These are phyloP conservation scores for Raphicerus campestris DNA, from an alignment of 2,113 vertebrate species.

Conservation along the genomic window DNA sequence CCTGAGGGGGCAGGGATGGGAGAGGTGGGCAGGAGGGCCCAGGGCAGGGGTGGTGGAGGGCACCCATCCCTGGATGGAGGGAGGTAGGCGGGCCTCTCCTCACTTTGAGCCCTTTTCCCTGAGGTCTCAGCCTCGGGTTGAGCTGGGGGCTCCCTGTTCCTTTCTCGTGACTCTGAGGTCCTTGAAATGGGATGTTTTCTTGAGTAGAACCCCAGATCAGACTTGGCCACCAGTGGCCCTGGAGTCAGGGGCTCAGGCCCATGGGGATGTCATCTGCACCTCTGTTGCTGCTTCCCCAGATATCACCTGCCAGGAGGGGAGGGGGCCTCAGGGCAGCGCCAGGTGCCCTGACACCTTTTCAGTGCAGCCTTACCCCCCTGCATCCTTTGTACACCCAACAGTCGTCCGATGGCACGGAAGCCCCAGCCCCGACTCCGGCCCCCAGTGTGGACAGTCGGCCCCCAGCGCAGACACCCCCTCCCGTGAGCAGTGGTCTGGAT, in stretches of 20 bases:
- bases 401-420: conserved; percentile 84
- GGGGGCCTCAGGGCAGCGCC: neutral
- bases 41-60: no score
- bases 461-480: conserved; percentile 46
- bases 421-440: neutral
- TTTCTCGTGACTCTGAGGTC: neutral
- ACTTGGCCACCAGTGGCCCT: neutral
- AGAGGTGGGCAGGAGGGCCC: neutral
- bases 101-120: fast-evolving
- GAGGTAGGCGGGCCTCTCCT: neutral
- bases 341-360: neutral
- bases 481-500: conserved; percentile 85
- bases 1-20: neutral
- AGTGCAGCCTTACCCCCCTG: neutral
- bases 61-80: neutral
- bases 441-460: conserved; percentile 68
- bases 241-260: neutral
- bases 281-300: neutral
- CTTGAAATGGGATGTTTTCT: neutral
- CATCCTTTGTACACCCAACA: conserved; percentile 59
- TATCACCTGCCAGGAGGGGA: neutral
- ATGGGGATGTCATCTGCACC: neutral
- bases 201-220: neutral
- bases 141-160: neutral
- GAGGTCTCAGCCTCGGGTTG: neutral